phyloP scores from a whole-genome alignment of 2,797 vertebrate genomes.

The Poecilia velifera region DNA sequence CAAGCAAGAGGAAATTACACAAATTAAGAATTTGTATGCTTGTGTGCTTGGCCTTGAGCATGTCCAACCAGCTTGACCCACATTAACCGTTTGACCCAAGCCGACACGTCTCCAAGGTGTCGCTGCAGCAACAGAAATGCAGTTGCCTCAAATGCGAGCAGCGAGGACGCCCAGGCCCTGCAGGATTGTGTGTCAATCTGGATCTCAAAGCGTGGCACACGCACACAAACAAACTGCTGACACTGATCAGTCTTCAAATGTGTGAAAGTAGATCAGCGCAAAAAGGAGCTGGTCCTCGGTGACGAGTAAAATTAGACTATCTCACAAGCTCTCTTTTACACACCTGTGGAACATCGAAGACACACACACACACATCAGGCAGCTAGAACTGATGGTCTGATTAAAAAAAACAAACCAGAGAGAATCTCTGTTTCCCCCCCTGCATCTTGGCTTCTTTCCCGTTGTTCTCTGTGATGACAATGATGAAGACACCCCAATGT shows the following conservation, averaged over 20 bases:
- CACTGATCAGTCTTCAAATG: constrained; percentile 34
- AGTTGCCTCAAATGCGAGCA: constrained; percentile 55
- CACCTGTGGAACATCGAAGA: constrained; percentile 36
- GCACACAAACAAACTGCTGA: constrained; percentile 17
- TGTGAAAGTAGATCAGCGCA: constrained; percentile 60
- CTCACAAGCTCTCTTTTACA: constrained; percentile 13
- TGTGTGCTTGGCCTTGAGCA: constrained; percentile 4
- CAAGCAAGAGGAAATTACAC: neutral
- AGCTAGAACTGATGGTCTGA: constrained; percentile 6
- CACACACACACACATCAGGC: constrained; percentile 9
- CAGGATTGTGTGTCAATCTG: constrained; percentile 57
- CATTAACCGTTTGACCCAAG: constrained; percentile 50
- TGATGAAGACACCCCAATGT: neutral
- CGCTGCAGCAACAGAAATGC: constrained; percentile 56
- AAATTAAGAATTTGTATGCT: neutral
- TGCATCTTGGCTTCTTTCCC: neutral
- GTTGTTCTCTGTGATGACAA: neutral
- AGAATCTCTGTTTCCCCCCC: neutral
- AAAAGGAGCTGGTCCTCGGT: constrained; percentile 39
- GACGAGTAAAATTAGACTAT: constrained; percentile 58
- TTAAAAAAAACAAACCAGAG: neutral
- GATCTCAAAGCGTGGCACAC: constrained; percentile 33
- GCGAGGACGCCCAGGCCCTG: constrained; percentile 55
- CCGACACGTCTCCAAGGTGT: constrained; percentile 59
- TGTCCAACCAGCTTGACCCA: constrained; percentile 60